Evolutionary conservation across 1,140 invertebrate species (phyloP), one percentile per base, ranked within the genome.

Genomic region (Danaus melanippus): DNA sequence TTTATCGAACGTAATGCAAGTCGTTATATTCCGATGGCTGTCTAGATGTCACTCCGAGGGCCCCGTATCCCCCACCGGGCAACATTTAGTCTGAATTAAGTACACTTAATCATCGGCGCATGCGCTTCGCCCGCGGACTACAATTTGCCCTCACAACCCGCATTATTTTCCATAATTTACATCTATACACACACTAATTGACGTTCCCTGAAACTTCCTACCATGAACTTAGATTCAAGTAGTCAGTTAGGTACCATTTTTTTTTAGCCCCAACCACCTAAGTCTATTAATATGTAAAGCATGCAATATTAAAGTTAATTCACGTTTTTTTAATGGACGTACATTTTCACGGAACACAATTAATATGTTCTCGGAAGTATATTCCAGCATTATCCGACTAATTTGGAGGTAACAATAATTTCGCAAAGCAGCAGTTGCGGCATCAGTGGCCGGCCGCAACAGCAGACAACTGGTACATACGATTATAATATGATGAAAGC

Each of bases 31-130:
- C 21, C 7, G 21, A 32, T 32, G 7, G 21, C 21, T 32, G 21
- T 32, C 21, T 32, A 32, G 21, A 32, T 32, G 21, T 32, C 21
- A 32, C 21, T 32, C 21, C 0, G 4, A 5, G 21, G 7, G 21
- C 21, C 21, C 21, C 21, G 21, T 32, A 32, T 32, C 21, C 62
- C 70, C 74, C 78, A 67, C 62, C 67, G 74, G 77, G 69, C 76
- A 77, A 79, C 70, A 76, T 79, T 84, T 83, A 75, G 69, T 66
- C 67, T 62, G 72, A 76, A 84, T 84, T 83, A 84, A 83, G 78
- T 77, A 69, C 69, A 76, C 72, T 85, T 81, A 85, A 85, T 81
- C 67, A 72, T 55, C 69, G 62, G 68, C 71, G 65, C 75, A 67
- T 62, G 68, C 76, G 73, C 66, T 65, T 56, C 46, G 71, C 76